Percentiles rank a stretch among this genome's conserved stretches.
phyloP scores from a whole-genome alignment of 2,113 vertebrate genomes.

The Columba livia region DNA sequence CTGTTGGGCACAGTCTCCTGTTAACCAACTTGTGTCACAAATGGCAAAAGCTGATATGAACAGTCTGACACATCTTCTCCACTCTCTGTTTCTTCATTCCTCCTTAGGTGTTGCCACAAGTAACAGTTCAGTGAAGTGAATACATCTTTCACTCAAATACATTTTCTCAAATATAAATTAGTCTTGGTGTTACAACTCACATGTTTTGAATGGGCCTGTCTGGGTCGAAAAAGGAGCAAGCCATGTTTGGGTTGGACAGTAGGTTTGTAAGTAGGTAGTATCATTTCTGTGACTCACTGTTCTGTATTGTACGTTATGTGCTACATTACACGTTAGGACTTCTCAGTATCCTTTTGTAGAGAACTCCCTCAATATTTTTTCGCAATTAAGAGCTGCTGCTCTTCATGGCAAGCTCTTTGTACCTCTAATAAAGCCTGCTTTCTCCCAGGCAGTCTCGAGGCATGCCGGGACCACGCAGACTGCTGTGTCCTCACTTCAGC shows the following conservation, averaged over 20 bases:
- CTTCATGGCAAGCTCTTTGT: constrained; percentile 52
- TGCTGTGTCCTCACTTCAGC: background rate
- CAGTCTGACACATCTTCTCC: background rate
- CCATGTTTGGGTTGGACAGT: background rate
- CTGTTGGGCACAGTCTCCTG: background rate
- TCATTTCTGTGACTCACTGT: background rate
- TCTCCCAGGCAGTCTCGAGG: constrained; percentile 60
- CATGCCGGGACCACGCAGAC: constrained; percentile 36
- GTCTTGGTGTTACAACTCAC: background rate
- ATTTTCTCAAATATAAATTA: background rate
- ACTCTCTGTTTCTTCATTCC: background rate
- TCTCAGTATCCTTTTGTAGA: background rate
- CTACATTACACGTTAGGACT: accelerated
- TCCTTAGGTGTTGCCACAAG: background rate
- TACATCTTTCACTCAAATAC: background rate
- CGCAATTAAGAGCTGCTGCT: constrained; percentile 10
- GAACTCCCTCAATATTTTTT: background rate
- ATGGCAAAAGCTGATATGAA: background rate
- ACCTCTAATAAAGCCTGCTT: constrained; percentile 71
- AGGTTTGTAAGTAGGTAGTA: background rate
- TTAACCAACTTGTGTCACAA: background rate
- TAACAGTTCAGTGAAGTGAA: background rate
- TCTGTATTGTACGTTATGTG: accelerated
- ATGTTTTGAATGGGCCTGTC: background rate
- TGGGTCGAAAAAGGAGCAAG: background rate